phyloP scores from a whole-genome alignment of 2,888 invertebrate species.

The Sympetrum striolatum region DNA sequence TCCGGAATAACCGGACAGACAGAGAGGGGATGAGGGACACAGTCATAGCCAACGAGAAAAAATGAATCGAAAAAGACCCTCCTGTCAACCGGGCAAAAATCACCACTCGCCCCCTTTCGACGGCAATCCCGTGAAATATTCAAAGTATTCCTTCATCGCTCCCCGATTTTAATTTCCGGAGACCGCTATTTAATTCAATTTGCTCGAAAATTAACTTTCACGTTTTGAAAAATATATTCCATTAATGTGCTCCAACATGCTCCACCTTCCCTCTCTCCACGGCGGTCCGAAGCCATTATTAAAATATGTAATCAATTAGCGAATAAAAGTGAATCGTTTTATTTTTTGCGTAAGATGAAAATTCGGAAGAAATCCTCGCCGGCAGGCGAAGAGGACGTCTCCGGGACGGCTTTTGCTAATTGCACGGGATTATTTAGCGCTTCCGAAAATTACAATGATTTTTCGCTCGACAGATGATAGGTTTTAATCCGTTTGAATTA shows the following conservation, averaged over 20 bases:
- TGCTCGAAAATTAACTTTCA: conserved; percentile 27
- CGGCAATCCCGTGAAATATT: not conserved
- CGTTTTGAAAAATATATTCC: conserved; percentile 30
- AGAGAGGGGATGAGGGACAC: no score
- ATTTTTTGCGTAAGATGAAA: not conserved
- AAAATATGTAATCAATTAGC: not conserved
- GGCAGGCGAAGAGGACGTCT: no score
- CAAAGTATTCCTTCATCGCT: not conserved
- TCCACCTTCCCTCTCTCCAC: not conserved
- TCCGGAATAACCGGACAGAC: no score
- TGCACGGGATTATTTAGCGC: not conserved
- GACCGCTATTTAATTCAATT: conserved; percentile 25
- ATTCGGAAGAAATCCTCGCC: no score
- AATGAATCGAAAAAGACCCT: not conserved
- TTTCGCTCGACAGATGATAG: not conserved
- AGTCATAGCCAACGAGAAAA: not conserved
- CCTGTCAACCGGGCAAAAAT: not conserved
- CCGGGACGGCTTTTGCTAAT: not conserved
- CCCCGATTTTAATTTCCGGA: not conserved
- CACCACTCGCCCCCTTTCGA: not conserved
- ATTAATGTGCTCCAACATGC: not conserved
- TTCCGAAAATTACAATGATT: not conserved
- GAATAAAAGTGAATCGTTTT: not conserved
- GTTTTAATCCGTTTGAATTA: not conserved
- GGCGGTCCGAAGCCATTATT: not conserved